Percentiles rank a stretch among this genome's conserved stretches.
Evolutionary conservation across 2,113 vertebrate genomes (phyloP).

Genomic region (Chionis minor): DNA sequence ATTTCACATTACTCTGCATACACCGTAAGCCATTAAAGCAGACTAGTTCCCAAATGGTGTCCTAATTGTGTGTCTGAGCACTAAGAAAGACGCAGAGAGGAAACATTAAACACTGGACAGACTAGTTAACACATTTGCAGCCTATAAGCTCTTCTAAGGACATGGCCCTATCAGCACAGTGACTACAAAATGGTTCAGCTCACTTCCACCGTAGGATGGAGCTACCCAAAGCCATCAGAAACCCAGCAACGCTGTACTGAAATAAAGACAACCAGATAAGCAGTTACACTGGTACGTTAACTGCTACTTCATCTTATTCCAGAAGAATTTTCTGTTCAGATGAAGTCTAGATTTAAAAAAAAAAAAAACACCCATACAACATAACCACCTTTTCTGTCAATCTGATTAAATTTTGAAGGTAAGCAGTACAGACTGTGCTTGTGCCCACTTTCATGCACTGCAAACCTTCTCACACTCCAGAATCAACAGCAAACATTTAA

Average conservation of each 20-base stretch:
- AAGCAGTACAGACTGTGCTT: background rate
- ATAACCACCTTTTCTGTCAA: background rate
- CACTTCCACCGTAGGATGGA: background rate
- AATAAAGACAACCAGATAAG: background rate
- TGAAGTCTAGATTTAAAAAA: background rate
- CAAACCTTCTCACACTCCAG: background rate
- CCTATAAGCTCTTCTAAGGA: background rate
- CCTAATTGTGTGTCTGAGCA: background rate
- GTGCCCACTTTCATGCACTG: background rate
- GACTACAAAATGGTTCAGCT: background rate
- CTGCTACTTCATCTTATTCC: background rate
- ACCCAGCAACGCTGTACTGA: background rate
- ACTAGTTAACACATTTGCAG: background rate
- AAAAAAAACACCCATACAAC: background rate
- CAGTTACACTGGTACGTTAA: background rate
- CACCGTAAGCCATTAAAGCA: background rate
- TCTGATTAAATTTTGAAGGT: background rate
- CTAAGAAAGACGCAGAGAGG: background rate
- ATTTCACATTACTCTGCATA: background rate
- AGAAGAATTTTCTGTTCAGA: background rate
- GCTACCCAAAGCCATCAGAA: background rate
- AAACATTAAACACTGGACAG: background rate
- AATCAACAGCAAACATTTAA: background rate
- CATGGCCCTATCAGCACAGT: background rate
- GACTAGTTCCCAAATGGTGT: background rate